Evolutionary conservation across 2,113 vertebrate species (phyloP), one percentile per base, ranked within the genome.

Genomic region (Phalacrocorax aristotelis): DNA sequence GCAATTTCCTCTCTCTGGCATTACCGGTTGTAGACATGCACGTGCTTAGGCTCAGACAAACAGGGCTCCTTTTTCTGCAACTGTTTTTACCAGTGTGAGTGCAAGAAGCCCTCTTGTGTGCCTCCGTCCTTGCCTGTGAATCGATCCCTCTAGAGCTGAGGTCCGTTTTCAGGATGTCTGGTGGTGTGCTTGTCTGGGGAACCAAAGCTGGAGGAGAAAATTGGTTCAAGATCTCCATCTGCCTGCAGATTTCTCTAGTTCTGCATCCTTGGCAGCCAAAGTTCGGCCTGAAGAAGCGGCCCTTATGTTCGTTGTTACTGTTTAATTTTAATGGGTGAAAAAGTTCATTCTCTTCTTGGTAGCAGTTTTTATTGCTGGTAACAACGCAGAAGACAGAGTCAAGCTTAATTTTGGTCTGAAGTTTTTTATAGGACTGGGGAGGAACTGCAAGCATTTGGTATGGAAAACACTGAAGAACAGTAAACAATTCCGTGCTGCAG

Each of bases 81-180:
- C 13, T n/a, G 12, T 3, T 69, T 80, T 46, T 34, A 14, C 34
- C 40, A 27, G 8, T 8, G 22, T 55, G 61, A 16, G 55, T 13
- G 9, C 44, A 60, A 23, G 61, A 36, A 69, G 18, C 23, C 13
- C 16, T n/a, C 55, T 52, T 1, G 1, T 20, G 11, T 25, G 8
- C 51, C 10, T 78, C n/a, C 20, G 7, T 29, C 69, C 49, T 40
- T 46, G 25, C 20, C 42, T 6, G 14, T 40, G 82, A 15, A 4
- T 40, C 0, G 1, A 14, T 38, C 44, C 11, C 30, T 29, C 26
- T 6, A 2, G 13, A 4, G 26, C 65, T 22, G 15, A 61, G 15
- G 21, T 61, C 30, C 58, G 15, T 3, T 19, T 40, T 10, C 8
- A 10, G 51, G 20, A 2, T 32, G 34, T 19, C 13, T 42, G 40